Evolutionary conservation across 2,113 vertebrate species (phyloP), one percentile per base, ranked within the genome.

Genomic region (Macquaria australasica): DNA sequence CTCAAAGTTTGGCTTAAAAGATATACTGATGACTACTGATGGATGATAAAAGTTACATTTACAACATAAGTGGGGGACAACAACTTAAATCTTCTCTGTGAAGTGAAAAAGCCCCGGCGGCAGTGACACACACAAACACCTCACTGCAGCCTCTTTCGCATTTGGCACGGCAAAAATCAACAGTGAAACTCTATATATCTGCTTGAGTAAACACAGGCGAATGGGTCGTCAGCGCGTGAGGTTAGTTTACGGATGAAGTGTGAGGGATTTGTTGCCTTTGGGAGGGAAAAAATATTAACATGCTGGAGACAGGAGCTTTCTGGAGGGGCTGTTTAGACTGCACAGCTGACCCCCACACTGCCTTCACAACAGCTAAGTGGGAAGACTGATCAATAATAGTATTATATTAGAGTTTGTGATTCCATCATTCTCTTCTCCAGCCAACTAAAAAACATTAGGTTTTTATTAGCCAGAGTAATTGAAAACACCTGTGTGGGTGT

Each of bases 161-260:
- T 82, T 81, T 91, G 89, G 90, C 88, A 51, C 7, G 2, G 63
- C 73, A 64, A 90, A 81, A 74, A 84, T 93, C 82, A 87, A 92
- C 88, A 91, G 75, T 69, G 89, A 92, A 93, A 91, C 74, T 43
- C 62, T 67, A 88, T 91, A 92, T 70, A 80, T 89, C 88, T 73
- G 64, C 34, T 59, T 73, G 81, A 59, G 85, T 88, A 92, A 91
- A 94, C 87, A 90, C 72, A 11, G 68, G 84, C 50, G 20, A 87
- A 88, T 68, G 53, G 84, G 72, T 87, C 87, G 71, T 80, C 73
- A 31, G 80, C 39, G 62, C 39, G 31, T 14, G 58, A 53, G 74
- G 82, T 81, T 76, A 3, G 84, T 91, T 90, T 91, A 84, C 82
- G 83, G 89, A 84, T 88, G 79, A 84, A 87, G 82, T 90, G 83